Percentiles rank a stretch among this genome's conserved stretches.
These are phyloP conservation scores for Chamaea fasciata DNA, from an alignment of 2,113 vertebrate genomes.

Conservation along the genomic window DNA sequence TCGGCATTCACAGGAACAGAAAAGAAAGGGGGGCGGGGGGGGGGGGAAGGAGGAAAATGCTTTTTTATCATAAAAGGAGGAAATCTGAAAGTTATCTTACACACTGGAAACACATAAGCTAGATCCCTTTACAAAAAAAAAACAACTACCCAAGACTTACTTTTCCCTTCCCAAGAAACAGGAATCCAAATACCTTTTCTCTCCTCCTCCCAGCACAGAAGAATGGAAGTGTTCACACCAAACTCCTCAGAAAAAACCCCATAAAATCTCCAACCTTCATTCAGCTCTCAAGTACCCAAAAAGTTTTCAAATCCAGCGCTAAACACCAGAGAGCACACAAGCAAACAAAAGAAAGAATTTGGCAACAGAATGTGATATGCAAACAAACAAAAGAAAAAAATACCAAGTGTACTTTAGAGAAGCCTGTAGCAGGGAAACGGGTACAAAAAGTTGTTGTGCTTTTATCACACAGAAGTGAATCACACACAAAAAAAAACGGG, in stretches of 20 bases:
- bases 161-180: not conserved
- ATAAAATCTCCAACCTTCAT: not conserved
- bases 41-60: fast-evolving
- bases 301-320: not conserved
- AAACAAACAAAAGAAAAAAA: not conserved
- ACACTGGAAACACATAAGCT: not conserved
- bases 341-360: not conserved
- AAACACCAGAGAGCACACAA: not conserved
- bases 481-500: not conserved
- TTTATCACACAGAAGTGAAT: fast-evolving
- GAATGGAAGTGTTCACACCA: not conserved
- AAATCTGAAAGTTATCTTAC: not conserved
- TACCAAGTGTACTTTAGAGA: not conserved
- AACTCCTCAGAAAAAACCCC: not conserved
- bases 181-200: not conserved
- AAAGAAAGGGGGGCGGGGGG: no score
- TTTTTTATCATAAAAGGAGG: not conserved
- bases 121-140: not conserved
- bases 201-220: not conserved
- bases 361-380: not conserved
- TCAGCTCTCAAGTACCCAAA: not conserved
- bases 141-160: not conserved
- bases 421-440: fast-evolving
- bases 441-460: not conserved
- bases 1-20: not conserved